Conservation (phyloP, 2,888 invertebrate species). For the Volucella zonaria region DNA sequence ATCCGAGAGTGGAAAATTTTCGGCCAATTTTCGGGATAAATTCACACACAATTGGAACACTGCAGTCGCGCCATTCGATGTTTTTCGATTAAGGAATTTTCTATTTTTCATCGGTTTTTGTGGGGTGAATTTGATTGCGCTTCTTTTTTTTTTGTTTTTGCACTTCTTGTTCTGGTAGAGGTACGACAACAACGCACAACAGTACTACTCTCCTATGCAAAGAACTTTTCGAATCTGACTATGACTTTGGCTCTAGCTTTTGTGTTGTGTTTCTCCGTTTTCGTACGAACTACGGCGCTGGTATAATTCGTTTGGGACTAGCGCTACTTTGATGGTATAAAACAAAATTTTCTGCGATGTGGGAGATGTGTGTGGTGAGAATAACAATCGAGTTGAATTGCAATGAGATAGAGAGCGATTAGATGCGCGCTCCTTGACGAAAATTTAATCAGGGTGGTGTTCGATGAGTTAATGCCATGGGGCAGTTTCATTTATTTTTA, state of each 20-base stretch:
- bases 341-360: conserved; percentile 72
- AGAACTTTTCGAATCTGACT: conserved; percentile 69
- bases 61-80: background rate
- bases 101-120: conserved; percentile 31
- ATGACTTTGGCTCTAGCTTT: conserved; percentile 14
- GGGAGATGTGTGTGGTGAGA: conserved; percentile 72
- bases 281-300: conserved; percentile 43
- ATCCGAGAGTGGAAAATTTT: conserved; percentile 34
- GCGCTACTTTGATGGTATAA: background rate
- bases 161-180: conserved; percentile 30
- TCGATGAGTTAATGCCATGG: conserved; percentile 6
- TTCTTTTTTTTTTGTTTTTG: conserved; percentile 61
- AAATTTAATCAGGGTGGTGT: conserved; percentile 29
- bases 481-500: conserved; percentile 1
- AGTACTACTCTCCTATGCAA: conserved; percentile 44
- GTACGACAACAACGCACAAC: background rate
- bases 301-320: background rate
- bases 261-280: conserved; percentile 51
- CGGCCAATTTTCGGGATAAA: conserved; percentile 5
- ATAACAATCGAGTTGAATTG: conserved; percentile 14
- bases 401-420: conserved; percentile 13
- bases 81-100: conserved; percentile 4
- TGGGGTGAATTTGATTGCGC: conserved; percentile 65
- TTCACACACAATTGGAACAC: conserved; percentile 1
- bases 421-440: conserved; percentile 51